Evolutionary conservation across 2,113 vertebrate genomes (phyloP), one percentile per base, ranked within the genome.

Genomic region (Tychaedon coryphoeus): DNA sequence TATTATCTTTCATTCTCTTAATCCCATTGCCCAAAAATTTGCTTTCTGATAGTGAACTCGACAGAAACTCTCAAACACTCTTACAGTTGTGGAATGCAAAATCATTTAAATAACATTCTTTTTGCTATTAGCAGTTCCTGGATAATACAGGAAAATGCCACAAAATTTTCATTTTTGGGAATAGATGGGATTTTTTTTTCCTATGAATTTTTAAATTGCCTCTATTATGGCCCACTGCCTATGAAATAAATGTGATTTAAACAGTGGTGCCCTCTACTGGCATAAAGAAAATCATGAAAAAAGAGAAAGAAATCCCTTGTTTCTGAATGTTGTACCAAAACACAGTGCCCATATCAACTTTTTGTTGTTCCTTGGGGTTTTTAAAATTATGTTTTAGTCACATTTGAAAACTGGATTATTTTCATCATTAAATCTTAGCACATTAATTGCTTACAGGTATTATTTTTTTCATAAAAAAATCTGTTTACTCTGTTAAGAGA

Each of bases 251-350:
- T 78, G 95, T 95, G 93, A 53, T 97, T 97, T 93, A 96, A 97
- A 62, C 93, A 57, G 77, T 79, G 96, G 77, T 95, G 96, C 97
- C 96, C 96, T 97, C 96, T 97, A 93, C 96, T 96, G 97, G 97
- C 72, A 16, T 61, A 82, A 93, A 82, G 51, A 54, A 70, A 94
- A 86, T 51, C 74, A 86, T 53, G 71, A 78, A 70, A 72, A 61
- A 54, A 74, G 51, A 43, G 42, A 45, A 26, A 62, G 25, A 75
- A 80, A 60, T 15, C 8, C 31, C 24, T 66, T n/a, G 5, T 26
- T 61, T 67, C 34, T 65, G 56, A 16, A 62, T 51, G 26, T 9
- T 78, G 19, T 34, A 17, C 48, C 38, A 75, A 58, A 90, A 48
- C 19, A 56, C 10, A 28, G 20, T 5, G 31, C 19, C 42, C 34